These are phyloP conservation scores for Natrix natrix DNA, from an alignment of 2,797 vertebrate species.

Conservation along the genomic window DNA sequence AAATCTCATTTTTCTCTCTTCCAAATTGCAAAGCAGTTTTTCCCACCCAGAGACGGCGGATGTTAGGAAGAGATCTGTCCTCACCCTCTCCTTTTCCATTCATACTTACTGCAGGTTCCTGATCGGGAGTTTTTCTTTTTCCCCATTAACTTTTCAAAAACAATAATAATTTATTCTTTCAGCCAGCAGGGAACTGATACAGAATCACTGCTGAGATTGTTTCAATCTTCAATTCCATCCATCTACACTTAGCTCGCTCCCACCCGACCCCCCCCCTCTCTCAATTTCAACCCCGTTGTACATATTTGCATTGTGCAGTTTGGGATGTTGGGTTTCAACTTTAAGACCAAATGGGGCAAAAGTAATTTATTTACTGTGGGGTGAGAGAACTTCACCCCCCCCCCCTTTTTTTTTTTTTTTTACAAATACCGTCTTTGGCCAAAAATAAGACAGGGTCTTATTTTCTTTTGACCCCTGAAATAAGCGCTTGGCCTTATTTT, in stretches of 20 bases:
- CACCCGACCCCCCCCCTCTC: too few relatives aligned
- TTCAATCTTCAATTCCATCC: not conserved
- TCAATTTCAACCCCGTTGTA: not conserved
- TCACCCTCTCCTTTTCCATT: conserved; percentile 64
- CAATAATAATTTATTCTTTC: conserved; percentile 28
- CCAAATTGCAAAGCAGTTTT: conserved; percentile 63
- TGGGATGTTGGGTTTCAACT: not conserved
- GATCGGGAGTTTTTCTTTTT: conserved; percentile 52
- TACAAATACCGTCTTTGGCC: not conserved
- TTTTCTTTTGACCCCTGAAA: too few relatives aligned
- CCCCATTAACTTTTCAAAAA: conserved; percentile 43
- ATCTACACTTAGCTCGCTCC: not conserved
- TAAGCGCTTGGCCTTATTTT: too few relatives aligned
- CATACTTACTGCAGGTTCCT: conserved; percentile 66
- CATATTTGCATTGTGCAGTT: not conserved
- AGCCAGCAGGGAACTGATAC: not conserved
- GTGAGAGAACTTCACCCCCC: not conserved
- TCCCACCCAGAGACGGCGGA: conserved; percentile 62
- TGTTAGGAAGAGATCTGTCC: conserved; percentile 62
- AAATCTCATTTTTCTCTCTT: conserved; percentile 41
- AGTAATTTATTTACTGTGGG: not conserved
- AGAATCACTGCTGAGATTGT: conserved; percentile 19
- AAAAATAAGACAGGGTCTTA: too few relatives aligned
- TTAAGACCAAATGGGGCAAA: not conserved
- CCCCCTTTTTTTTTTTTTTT: not conserved